Base-by-base conservation (phyloP, 1,140 invertebrate genomes). In the Solenopsis invicta region DNA sequence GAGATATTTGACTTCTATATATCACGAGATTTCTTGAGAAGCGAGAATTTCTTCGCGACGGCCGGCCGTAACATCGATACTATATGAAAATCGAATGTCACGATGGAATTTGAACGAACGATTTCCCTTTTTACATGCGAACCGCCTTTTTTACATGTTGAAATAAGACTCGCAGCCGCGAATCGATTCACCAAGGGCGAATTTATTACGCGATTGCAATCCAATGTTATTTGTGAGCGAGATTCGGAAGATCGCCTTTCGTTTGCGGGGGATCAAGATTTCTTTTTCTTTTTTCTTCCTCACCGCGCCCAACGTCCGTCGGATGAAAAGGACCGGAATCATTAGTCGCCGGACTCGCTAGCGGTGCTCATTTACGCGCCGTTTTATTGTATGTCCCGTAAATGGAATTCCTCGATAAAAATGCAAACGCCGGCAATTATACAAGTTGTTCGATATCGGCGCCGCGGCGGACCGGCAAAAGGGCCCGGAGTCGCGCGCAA, bases 41-140 rank as follows among this genome's bases (percentile, higher is more conserved):
- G 62, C 13, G 6, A 16, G 21, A 69, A 24, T 48, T 16, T 48
- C 41, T 69, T 21, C 16, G 13, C 84, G 29, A 29, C 41, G 4
- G 67, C 12, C n/a, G 21, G n/a, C 59, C 61, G 56, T 81, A 37
- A 59, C 77, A 29, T 84, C 85, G 88, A 92, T 91, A 76, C 45
- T 54, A 54, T 61, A 84, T 74, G 67, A 89, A 87, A 93, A 93
- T 93, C 91, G 91, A 93, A 90, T 93, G 91, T 92, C 89, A 89
- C 24, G 37, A 29, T 66, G 56, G 87, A 92, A 93, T 93, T 89
- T 92, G 81, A 90, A 93, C 86, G 78, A 92, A 91, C 48, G 54
- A 86, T 87, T 56, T 64, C 45, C 45, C 62, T 34, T n/a, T n/a
- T n/a, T n/a, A n/a, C n/a, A n/a, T n/a, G n/a, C n/a, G n/a, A 67